phyloP scores from a whole-genome alignment of 2,797 vertebrate genomes.

The Chloroceryle amazona region DNA sequence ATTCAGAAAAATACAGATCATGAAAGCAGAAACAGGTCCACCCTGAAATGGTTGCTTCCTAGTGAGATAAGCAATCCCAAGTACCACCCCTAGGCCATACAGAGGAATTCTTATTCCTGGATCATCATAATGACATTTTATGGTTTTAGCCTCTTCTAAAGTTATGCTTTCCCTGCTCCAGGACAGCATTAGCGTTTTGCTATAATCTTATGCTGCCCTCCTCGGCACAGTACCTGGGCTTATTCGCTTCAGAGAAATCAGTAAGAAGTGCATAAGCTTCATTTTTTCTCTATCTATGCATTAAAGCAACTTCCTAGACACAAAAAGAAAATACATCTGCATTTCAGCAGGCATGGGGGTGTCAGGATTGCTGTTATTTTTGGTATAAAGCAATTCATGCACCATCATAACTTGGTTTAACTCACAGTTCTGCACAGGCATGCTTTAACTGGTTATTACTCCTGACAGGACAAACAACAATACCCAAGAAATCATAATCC shows the following conservation, averaged over 20 bases:
- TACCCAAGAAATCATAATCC: background rate
- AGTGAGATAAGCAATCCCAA: background rate
- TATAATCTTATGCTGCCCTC: background rate
- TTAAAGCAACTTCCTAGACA: background rate
- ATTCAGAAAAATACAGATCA: background rate
- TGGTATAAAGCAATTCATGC: background rate
- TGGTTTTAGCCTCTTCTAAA: background rate
- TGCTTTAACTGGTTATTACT: background rate
- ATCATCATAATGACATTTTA: background rate
- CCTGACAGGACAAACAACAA: background rate
- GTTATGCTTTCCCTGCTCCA: background rate
- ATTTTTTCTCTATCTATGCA: background rate
- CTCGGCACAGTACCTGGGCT: background rate
- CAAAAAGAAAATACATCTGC: background rate
- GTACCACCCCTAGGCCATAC: background rate
- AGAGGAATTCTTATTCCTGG: background rate
- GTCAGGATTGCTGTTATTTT: background rate
- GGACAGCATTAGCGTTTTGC: background rate
- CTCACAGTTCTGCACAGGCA: background rate
- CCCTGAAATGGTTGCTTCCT: background rate
- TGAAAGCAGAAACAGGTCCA: background rate
- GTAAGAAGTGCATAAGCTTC: background rate
- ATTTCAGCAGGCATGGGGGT: background rate
- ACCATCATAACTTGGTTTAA: background rate
- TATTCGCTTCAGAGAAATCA: background rate